A percentile compares a stretch with the other conserved stretches of the same genome.
These are phyloP conservation scores for Nemotelus pantherinus DNA, from an alignment of 2,888 invertebrate genomes.

Conservation along the genomic window DNA sequence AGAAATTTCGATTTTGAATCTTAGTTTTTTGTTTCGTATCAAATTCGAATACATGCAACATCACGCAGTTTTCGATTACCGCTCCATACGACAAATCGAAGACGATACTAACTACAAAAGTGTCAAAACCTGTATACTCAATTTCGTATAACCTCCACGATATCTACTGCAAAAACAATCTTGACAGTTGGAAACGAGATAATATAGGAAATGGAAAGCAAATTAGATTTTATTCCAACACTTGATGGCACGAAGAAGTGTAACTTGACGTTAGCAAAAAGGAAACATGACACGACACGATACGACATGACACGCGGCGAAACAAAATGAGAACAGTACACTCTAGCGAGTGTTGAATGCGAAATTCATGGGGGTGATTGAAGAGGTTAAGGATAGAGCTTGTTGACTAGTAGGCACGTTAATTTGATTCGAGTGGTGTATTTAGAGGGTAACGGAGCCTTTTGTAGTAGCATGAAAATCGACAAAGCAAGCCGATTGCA, in stretches of 20 bases:
- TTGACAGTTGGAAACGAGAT: background rate
- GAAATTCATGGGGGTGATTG: background rate
- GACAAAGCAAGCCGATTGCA: no score
- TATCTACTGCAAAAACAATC: no score
- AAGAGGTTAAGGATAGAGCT: background rate
- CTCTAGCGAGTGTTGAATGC: background rate
- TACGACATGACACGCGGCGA: no score
- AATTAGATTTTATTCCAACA: slow-evolving; percentile 32
- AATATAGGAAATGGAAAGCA: slow-evolving; percentile 24
- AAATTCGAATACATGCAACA: no score
- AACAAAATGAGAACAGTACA: background rate
- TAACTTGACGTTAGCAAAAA: background rate
- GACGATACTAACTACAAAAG: no score
- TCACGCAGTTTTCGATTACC: no score
- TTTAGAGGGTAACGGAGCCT: background rate
- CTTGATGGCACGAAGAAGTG: slow-evolving; percentile 32
- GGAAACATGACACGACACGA: background rate
- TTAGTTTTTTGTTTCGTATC: no score
- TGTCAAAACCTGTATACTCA: no score
- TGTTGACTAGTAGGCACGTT: background rate
- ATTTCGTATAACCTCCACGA: no score
- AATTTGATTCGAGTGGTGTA: background rate
- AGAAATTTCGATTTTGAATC: no score
- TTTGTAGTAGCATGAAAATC: background rate
- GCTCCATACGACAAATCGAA: no score